Evolutionary conservation across 2,113 vertebrate species (phyloP).

Genomic region (Meleagris gallopavo): DNA sequence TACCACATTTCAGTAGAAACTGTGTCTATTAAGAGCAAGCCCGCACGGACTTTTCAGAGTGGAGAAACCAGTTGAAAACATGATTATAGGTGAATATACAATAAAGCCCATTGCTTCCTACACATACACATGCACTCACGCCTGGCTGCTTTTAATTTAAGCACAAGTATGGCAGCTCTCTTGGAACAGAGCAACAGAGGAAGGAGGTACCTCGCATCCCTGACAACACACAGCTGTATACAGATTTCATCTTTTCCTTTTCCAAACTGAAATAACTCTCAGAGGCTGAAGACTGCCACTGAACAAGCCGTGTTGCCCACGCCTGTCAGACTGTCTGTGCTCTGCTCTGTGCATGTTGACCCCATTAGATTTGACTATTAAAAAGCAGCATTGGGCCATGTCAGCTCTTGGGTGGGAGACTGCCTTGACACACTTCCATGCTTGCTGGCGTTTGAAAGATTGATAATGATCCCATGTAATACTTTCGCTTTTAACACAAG

Average conservation of each 20-base stretch:
- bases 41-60: neutral
- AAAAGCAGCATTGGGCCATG: conserved; percentile 40
- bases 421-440: conserved; percentile 1
- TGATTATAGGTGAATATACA: neutral
- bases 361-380: conserved; percentile 39
- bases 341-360: conserved; percentile 6
- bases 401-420: conserved; percentile 39
- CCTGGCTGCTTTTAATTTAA: conserved; percentile 37
- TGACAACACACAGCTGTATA: neutral
- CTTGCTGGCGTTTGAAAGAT: neutral
- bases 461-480: neutral
- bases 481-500: neutral
- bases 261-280: neutral
- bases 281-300: neutral
- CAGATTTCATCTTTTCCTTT: conserved; percentile 39
- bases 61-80: neutral
- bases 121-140: neutral
- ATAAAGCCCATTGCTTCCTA: neutral
- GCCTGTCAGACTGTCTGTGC: neutral
- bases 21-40: neutral
- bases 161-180: neutral
- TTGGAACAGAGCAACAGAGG: neutral
- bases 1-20: neutral
- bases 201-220: neutral
- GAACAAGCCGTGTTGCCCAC: neutral